These are phyloP conservation scores for Hirtodrosophila confusa DNA, from an alignment of 2,888 invertebrate genomes.

Conservation along the genomic window DNA sequence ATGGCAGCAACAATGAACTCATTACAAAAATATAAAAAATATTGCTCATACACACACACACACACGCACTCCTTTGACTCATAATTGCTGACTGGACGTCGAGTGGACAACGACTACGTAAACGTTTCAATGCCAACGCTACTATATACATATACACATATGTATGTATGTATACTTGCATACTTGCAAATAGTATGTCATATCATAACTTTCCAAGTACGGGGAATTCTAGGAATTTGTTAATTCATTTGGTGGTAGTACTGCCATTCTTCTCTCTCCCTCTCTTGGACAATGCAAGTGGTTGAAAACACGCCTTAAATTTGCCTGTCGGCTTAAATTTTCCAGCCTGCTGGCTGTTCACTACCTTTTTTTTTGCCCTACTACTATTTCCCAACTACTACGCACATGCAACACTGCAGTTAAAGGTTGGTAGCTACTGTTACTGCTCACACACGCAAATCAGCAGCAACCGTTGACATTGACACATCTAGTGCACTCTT, in stretches of 20 bases:
- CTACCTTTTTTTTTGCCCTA: conserved; percentile 18
- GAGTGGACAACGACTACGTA: conserved; percentile 48
- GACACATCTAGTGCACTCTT: conserved; percentile 61
- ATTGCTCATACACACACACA: conserved; percentile 9
- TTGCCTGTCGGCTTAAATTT: conserved; percentile 40
- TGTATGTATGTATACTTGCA: not conserved
- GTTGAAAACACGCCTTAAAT: conserved; percentile 59
- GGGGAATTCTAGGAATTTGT: conserved; percentile 18
- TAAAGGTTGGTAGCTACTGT: conserved; percentile 39
- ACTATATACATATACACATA: no score
- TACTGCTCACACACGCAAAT: conserved; percentile 41
- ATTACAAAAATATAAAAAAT: conserved; percentile 38
- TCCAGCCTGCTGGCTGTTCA: conserved; percentile 17
- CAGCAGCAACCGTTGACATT: conserved; percentile 68
- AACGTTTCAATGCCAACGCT: conserved; percentile 41
- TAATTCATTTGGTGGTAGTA: conserved; percentile 30
- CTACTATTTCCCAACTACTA: conserved; percentile 45
- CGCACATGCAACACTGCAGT: conserved; percentile 70
- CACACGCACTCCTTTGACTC: conserved; percentile 44
- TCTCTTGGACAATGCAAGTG: conserved; percentile 44
- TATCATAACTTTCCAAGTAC: conserved; percentile 21
- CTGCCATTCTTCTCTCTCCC: conserved; percentile 15
- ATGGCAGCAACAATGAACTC: conserved; percentile 32
- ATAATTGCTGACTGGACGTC: conserved; percentile 55
- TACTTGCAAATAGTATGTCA: conserved; percentile 5